phyloP scores from a whole-genome alignment of 2,888 invertebrate species.

The Eupithecia vulgata region DNA sequence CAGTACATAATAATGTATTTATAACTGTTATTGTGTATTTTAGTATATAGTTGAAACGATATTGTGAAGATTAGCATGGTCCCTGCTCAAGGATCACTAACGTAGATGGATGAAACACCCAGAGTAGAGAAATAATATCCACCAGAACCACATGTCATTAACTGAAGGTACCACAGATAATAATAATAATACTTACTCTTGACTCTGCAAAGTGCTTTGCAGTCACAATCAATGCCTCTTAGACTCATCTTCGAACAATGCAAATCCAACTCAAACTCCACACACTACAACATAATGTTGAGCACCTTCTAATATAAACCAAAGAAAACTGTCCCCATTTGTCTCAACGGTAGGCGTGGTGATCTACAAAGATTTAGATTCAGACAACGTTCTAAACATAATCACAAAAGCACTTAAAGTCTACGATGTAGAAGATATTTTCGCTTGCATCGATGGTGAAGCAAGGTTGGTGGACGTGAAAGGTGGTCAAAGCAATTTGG shows the following conservation, averaged over 20 bases:
- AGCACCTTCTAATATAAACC: constrained; percentile 35
- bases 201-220: background rate
- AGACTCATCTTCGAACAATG: constrained; percentile 11
- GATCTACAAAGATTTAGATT: constrained; percentile 57
- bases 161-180: background rate
- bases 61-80: too few species aligned
- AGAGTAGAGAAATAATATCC: background rate
- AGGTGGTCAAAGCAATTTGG: constrained; percentile 69
- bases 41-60: too few species aligned
- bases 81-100: background rate
- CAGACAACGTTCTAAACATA: constrained; percentile 17
- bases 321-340: constrained; percentile 76
- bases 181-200: background rate
- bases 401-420: constrained; percentile 16
- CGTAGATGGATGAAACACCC: background rate
- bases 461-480: constrained; percentile 53
- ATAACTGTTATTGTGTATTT: too few species aligned
- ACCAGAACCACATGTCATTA: background rate
- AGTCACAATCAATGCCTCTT: background rate
- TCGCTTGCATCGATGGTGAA: constrained; percentile 18
- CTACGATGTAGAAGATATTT: constrained; percentile 23
- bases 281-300: constrained; percentile 25
- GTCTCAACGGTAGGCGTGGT: constrained; percentile 79
- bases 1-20: too few species aligned
- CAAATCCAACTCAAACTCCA: constrained; percentile 26